Conservation (phyloP, 2,888 invertebrate species). For the Rambutsinella grinnellia region DNA sequence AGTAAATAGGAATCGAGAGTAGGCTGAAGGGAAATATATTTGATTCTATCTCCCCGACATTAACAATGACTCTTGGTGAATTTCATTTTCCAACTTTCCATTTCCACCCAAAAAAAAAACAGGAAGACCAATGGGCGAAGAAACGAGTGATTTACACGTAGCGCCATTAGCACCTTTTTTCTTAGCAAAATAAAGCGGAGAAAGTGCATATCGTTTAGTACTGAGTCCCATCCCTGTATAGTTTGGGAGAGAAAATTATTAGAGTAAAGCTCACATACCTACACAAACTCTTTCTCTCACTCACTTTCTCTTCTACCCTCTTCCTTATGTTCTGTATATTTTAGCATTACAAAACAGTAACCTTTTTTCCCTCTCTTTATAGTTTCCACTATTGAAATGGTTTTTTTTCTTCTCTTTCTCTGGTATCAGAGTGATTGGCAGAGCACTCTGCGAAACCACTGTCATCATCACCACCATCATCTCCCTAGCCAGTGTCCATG, state of each 20-base stretch:
- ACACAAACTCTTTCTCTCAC: neutral
- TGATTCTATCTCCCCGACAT: slow-evolving; percentile 25
- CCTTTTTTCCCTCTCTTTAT: slow-evolving; percentile 49
- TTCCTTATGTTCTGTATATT: slow-evolving; percentile 29
- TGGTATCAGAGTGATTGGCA: slow-evolving; percentile 42
- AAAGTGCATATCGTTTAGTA: neutral
- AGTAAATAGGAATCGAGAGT: slow-evolving; percentile 7
- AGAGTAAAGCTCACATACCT: neutral
- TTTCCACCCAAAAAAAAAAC: neutral
- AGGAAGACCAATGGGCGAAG: neutral
- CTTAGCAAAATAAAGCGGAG: neutral
- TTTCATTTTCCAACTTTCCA: slow-evolving; percentile 23
- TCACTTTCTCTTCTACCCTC: neutral
- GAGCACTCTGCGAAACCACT: slow-evolving; percentile 27
- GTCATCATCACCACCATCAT: slow-evolving; percentile 1
- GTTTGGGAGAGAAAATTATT: neutral
- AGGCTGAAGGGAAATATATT: slow-evolving; percentile 3
- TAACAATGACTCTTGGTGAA: slow-evolving; percentile 28
- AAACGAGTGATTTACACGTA: slow-evolving; percentile 13
- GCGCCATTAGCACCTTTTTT: slow-evolving; percentile 19
- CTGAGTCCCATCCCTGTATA: neutral
- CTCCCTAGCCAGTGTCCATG: slow-evolving; percentile 4
- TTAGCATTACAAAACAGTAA: slow-evolving; percentile 66
- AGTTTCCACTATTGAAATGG: slow-evolving; percentile 14
- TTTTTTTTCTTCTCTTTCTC: slow-evolving; percentile 3